These are phyloP conservation scores for Solenopsis fugax DNA, from an alignment of 1,140 invertebrate genomes.

Conservation along the genomic window DNA sequence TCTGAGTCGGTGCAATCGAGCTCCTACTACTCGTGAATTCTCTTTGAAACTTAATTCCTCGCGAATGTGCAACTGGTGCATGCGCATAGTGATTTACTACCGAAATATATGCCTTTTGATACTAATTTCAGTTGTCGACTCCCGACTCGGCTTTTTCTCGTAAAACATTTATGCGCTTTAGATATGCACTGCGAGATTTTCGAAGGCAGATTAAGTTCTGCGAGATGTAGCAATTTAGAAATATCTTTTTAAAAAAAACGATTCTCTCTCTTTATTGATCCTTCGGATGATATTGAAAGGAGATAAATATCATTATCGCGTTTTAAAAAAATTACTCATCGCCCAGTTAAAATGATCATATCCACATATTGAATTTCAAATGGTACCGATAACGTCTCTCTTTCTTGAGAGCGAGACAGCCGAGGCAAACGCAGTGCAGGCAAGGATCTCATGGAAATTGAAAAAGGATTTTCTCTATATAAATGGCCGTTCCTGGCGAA, in stretches of 20 bases:
- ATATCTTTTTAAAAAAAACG: not conserved
- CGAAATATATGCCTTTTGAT: constrained; percentile 63
- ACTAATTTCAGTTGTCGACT: constrained; percentile 48
- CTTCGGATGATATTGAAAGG: not conserved
- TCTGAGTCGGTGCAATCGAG: constrained; percentile 47
- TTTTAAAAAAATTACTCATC: constrained; percentile 47
- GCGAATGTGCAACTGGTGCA: constrained; percentile 52
- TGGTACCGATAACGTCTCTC: constrained; percentile 3
- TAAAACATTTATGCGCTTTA: not conserved
- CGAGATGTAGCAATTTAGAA: not conserved
- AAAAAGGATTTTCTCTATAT: constrained; percentile 68
- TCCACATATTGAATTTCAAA: constrained; percentile 44
- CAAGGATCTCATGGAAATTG: constrained; percentile 61
- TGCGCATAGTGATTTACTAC: constrained; percentile 41
- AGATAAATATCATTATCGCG: not conserved
- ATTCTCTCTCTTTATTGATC: not conserved
- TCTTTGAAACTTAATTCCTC: constrained; percentile 59
- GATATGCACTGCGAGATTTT: not conserved
- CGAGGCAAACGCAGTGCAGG: constrained; percentile 26
- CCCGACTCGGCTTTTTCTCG: not conserved
- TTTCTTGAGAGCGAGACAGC: constrained; percentile 25
- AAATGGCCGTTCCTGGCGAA: constrained; percentile 56
- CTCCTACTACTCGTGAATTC: constrained; percentile 37
- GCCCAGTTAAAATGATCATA: constrained; percentile 5
- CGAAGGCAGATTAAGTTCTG: not conserved